Evolutionary conservation across 2,797 vertebrate genomes (phyloP).

Genomic region (Neostethus bicornis): DNA sequence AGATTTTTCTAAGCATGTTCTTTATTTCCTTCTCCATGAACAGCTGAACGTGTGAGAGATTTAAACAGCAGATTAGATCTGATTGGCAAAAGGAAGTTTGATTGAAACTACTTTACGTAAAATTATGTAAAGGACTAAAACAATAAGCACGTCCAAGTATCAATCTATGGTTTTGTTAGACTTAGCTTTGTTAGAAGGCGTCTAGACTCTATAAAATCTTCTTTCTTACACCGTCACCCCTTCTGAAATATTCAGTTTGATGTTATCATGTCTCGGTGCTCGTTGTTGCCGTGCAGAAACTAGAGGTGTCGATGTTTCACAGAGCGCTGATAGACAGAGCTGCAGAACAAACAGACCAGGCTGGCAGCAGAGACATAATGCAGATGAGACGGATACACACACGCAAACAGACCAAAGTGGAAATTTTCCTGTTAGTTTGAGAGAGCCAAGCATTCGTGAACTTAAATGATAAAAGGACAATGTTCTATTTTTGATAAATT

Average conservation of each 20-base stretch:
- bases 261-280: constrained; percentile 33
- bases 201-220: constrained; percentile 2
- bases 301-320: constrained; percentile 60
- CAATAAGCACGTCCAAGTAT: too few relatives aligned
- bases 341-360: constrained; percentile 27
- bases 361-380: constrained; percentile 37
- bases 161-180: neutral
- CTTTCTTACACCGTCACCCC: neutral
- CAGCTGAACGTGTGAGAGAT: neutral
- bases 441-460: constrained; percentile 16
- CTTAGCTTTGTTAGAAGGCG: neutral
- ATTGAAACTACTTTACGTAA: neutral
- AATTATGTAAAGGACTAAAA: neutral
- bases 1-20: neutral
- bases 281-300: constrained; percentile 27
- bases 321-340: constrained; percentile 37
- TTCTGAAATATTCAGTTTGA: constrained; percentile 43
- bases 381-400: neutral
- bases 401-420: neutral
- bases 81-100: neutral
- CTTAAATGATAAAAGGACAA: neutral
- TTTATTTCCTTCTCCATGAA: neutral
- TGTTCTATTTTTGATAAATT: too few relatives aligned
- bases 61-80: neutral
- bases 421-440: constrained; percentile 12